Percentiles rank a stretch among this genome's conserved stretches.
These are phyloP conservation scores for Galemys pyrenaicus DNA, from an alignment of 2,113 vertebrate genomes.

Conservation along the genomic window DNA sequence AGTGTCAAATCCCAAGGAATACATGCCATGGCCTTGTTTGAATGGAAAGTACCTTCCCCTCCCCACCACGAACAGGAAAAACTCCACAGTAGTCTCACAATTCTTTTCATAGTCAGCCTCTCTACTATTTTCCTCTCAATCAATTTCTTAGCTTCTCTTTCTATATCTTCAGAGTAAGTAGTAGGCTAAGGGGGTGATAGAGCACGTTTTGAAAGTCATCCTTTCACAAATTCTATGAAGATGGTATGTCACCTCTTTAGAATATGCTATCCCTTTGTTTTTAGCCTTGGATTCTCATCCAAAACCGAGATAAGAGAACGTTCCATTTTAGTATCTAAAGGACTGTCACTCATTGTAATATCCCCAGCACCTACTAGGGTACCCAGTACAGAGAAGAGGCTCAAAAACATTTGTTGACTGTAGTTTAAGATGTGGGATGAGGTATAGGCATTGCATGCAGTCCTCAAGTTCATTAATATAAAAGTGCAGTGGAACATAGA, in stretches of 20 bases:
- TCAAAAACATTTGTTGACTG: constrained; percentile 20
- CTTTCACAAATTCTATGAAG: constrained; percentile 32
- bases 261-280: constrained; percentile 11
- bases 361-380: background rate
- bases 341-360: constrained; percentile 4
- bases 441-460: background rate
- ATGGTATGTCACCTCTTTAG: background rate
- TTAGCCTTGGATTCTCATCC: background rate
- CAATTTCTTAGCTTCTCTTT: background rate
- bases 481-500: background rate
- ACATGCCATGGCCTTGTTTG: background rate
- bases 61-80: background rate
- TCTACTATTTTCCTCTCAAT: constrained; percentile 12
- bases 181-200: background rate
- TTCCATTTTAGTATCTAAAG: constrained; percentile 8
- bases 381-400: background rate
- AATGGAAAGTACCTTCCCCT: background rate
- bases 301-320: constrained; percentile 24
- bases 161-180: background rate
- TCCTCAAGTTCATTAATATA: constrained; percentile 30
- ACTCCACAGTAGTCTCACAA: background rate
- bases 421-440: constrained; percentile 10
- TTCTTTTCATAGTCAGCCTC: constrained; percentile 30
- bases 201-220: background rate
- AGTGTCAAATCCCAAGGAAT: background rate